Base-by-base conservation (phyloP, 2,113 vertebrate genomes). In the Salvelinus fontinalis region DNA sequence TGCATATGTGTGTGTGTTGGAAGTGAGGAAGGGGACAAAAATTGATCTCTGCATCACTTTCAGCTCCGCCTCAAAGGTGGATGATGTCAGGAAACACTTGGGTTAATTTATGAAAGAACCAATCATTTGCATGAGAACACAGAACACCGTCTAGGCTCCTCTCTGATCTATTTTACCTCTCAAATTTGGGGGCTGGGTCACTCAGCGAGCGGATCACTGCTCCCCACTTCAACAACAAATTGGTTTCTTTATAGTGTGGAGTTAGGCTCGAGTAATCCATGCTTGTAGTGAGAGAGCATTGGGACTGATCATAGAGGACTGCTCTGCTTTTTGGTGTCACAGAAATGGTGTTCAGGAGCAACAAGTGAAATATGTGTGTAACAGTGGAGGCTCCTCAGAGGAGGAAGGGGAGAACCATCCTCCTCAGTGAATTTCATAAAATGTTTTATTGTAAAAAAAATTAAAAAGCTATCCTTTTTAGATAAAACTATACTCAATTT, bases 111-210 rank as follows among this genome's bases (percentile, higher is more conserved):
- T 74, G 22, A 48, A 67, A 70, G 51, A 75, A 76, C 76, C 71
- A 65, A 81, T 16, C 71, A 90, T 89, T 89, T 88, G 80, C 86
- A 88, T 90, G 75, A 79, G 75, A 90, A 90, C 83, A 86, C 78
- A 82, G 83, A 81, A 79, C 74, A 68, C 31, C 51, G 62, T 77
- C 67, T 64, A 59, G 71, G 72, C 73, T 18, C 65, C 70, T 75
- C 89, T 90, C 87, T 89, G 89, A 88, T 89, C 81, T 78, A 78
- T 84, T 85, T 87, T 73, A 81, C 86, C 77, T 80, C 78, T 72
- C 75, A 84, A 87, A 89, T 85, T 79, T 85, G 83, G 39, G 72
- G 85, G 78, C 77, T 81, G 79, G 75, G 79, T 68, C 75, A 79
- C 68, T 87, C 80, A 84, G 77, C 51, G 76, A 69, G 66, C 49